A percentile compares a stretch with the other conserved stretches of the same genome.
Conservation (phyloP, 2,888 invertebrate genomes). For the Aricia artaxerxes region DNA sequence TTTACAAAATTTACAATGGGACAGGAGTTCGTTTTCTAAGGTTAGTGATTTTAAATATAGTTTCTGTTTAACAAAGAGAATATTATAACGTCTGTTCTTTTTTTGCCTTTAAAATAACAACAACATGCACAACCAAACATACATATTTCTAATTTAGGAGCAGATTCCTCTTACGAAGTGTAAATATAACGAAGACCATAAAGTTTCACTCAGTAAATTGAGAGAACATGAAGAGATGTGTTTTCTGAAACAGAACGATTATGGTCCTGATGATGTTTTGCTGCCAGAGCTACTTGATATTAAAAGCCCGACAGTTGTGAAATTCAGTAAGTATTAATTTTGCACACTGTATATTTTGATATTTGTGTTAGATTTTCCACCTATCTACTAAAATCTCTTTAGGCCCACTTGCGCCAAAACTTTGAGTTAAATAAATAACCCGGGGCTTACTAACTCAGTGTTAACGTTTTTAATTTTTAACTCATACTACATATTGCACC, state of each 20-base stretch:
- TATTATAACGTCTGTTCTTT: too few species aligned
- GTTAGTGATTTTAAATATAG: constrained; percentile 43
- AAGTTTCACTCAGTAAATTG: constrained; percentile 48
- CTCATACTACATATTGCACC: too few species aligned
- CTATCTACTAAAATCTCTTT: too few species aligned
- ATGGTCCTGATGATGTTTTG: constrained; percentile 51
- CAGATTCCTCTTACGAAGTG: constrained; percentile 44
- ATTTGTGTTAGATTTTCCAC: too few species aligned
- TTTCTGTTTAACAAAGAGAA: neutral
- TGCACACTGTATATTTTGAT: too few species aligned
- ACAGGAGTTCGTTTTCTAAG: constrained; percentile 55
- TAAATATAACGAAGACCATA: constrained; percentile 55
- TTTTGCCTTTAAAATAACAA: neutral
- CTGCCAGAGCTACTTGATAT: constrained; percentile 59
- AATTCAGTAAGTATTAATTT: constrained; percentile 52
- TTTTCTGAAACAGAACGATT: constrained; percentile 53
- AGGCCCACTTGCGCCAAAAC: too few species aligned
- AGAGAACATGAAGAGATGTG: constrained; percentile 57
- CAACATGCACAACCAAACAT: neutral
- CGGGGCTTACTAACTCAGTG: too few species aligned
- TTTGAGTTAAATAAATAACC: too few species aligned
- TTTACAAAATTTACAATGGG: constrained; percentile 69
- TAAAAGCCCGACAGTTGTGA: constrained; percentile 53
- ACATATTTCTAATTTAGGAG: neutral
- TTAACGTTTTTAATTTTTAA: too few species aligned